These are phyloP conservation scores for Acanthopagrus latus DNA, from an alignment of 2,797 vertebrate species.

Conservation along the genomic window DNA sequence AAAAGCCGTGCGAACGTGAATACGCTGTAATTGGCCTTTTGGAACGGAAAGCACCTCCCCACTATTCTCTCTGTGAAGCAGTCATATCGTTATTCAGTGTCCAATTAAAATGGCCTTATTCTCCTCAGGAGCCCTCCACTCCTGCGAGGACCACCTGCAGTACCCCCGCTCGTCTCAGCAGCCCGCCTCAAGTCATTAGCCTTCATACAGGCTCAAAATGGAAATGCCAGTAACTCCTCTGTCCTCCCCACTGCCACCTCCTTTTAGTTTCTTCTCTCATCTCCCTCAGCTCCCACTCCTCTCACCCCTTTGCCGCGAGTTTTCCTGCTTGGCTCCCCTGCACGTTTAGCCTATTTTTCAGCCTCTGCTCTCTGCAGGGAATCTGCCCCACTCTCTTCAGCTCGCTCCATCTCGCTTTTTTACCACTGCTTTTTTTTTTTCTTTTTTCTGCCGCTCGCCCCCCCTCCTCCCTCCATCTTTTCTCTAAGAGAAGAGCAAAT, in stretches of 20 bases:
- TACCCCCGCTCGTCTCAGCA: slow-evolving; percentile 59
- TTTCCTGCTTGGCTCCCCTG: slow-evolving; percentile 55
- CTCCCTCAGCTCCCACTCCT: slow-evolving; percentile 39
- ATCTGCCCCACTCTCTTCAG: slow-evolving; percentile 32
- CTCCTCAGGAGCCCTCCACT: slow-evolving; percentile 64
- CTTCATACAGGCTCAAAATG: slow-evolving; percentile 61
- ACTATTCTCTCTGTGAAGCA: slow-evolving; percentile 59
- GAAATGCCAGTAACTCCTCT: slow-evolving; percentile 67
- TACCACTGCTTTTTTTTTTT: neutral
- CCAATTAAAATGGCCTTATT: slow-evolving; percentile 81
- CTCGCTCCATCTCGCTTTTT: slow-evolving; percentile 52
- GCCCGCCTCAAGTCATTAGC: slow-evolving; percentile 72
- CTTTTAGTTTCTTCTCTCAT: slow-evolving; percentile 28
- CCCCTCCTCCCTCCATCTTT: slow-evolving; percentile 15
- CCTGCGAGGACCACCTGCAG: slow-evolving; percentile 77
- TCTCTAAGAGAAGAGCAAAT: slow-evolving; percentile 38
- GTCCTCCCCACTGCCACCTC: slow-evolving; percentile 29
- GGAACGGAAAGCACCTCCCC: slow-evolving; percentile 53
- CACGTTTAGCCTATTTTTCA: slow-evolving; percentile 65
- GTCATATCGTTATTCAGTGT: slow-evolving; percentile 77
- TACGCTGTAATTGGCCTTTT: slow-evolving; percentile 70
- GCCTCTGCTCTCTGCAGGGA: slow-evolving; percentile 56
- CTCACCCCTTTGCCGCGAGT: slow-evolving; percentile 46
- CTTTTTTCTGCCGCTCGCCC: neutral
- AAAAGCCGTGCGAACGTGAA: slow-evolving; percentile 50